These are phyloP conservation scores for Hyles euphorbiae DNA, from an alignment of 1,140 invertebrate genomes.

Conservation along the genomic window DNA sequence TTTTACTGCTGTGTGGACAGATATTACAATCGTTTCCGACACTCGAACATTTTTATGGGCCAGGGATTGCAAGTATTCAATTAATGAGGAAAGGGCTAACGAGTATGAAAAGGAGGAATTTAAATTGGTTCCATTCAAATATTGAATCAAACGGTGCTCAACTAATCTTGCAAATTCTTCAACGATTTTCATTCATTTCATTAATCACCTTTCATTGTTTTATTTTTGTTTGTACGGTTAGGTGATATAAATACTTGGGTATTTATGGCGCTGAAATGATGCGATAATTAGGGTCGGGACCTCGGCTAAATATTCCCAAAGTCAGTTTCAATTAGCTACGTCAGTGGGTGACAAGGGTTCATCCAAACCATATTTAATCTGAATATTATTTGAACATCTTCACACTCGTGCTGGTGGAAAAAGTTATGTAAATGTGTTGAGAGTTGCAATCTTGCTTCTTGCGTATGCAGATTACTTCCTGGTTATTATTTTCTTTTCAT, in stretches of 20 bases:
- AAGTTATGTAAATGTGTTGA: not conserved
- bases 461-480: not conserved
- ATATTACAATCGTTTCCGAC: too few relatives aligned
- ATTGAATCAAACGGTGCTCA: conserved; percentile 9
- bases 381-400: conserved; percentile 4
- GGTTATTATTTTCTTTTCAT: not conserved
- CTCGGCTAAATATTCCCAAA: not conserved
- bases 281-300: not conserved
- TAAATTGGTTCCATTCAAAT: conserved; percentile 14
- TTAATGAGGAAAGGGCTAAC: conserved; percentile 12
- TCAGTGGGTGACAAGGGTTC: conserved; percentile 5
- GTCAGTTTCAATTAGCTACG: conserved; percentile 8
- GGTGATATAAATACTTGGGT: not conserved
- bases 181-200: too few relatives aligned
- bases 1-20: too few relatives aligned
- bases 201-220: too few relatives aligned
- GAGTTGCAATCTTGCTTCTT: too few relatives aligned
- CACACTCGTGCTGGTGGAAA: not conserved
- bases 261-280: not conserved
- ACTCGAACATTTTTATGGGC: too few relatives aligned
- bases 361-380: conserved; percentile 1
- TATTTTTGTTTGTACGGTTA: not conserved
- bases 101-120: conserved; percentile 7
- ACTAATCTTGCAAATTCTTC: too few relatives aligned
- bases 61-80: not conserved